phyloP scores from a whole-genome alignment of 2,797 vertebrate genomes.

The Parauchenoglanis punctatus region DNA sequence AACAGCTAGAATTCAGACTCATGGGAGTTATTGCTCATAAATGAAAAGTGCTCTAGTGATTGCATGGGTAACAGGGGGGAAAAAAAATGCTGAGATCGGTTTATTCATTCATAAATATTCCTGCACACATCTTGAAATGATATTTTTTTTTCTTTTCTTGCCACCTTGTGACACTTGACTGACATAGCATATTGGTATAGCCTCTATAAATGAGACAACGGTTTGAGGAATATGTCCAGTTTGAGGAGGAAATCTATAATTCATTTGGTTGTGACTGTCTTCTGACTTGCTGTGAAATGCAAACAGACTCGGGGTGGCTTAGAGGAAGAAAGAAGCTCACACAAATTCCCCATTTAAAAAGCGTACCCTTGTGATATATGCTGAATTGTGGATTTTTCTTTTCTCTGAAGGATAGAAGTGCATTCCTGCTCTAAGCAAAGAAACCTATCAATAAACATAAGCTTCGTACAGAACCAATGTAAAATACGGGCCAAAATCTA shows the following conservation, averaged over 20 bases:
- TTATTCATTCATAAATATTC: constrained; percentile 71
- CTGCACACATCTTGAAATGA: constrained; percentile 51
- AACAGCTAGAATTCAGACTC: neutral
- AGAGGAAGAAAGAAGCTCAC: constrained; percentile 14
- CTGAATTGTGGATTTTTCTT: constrained; percentile 15
- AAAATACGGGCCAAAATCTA: neutral
- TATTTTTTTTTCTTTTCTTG: neutral
- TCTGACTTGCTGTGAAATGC: constrained; percentile 32
- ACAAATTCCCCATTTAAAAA: neutral
- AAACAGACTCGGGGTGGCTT: constrained; percentile 27
- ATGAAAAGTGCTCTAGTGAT: constrained; percentile 20
- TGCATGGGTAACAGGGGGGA: neutral
- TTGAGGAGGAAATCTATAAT: constrained; percentile 55
- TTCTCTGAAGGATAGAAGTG: constrained; percentile 14
- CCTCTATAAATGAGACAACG: constrained; percentile 57
- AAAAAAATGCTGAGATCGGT: constrained; percentile 62
- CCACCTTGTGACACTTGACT: constrained; percentile 60
- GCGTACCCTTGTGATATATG: neutral
- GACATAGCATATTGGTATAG: constrained; percentile 65
- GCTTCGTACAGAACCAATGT: neutral
- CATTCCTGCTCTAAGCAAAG: neutral
- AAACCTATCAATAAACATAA: constrained; percentile 14
- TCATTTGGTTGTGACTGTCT: constrained; percentile 33
- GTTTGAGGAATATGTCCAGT: constrained; percentile 67
- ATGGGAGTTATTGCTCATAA: constrained; percentile 5